Conservation (phyloP, 2,113 vertebrate genomes). For the Dasyurus viverrinus region DNA sequence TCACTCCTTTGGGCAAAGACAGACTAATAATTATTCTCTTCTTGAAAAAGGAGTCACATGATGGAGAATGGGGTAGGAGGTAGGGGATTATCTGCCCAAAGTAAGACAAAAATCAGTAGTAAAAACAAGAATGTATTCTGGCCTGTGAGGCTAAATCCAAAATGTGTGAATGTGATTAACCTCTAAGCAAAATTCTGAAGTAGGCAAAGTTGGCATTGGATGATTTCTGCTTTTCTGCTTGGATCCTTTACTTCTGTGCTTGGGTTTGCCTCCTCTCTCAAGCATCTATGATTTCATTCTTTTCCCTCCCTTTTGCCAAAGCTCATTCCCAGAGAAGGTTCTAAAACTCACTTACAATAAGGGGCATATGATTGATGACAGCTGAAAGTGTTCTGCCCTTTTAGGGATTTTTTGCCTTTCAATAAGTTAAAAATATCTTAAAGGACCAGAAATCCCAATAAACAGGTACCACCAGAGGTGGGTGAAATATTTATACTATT, state of each 20-base stretch:
- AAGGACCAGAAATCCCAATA: neutral
- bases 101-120: neutral
- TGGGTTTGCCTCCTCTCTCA: neutral
- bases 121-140: neutral
- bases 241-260: neutral
- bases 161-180: neutral
- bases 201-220: neutral
- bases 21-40: neutral
- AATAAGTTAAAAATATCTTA: neutral
- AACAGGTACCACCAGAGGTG: neutral
- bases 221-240: neutral
- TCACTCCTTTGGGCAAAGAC: neutral
- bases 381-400: neutral
- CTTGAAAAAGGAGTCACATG: neutral
- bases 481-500: neutral
- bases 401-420: neutral
- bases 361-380: neutral
- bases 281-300: neutral
- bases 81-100: neutral
- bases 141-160: neutral
- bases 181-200: slow-evolving; percentile 31
- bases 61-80: neutral
- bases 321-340: neutral
- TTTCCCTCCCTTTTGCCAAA: neutral
- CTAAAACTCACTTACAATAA: neutral